phyloP scores from a whole-genome alignment of 2,888 invertebrate species.

The Drosophila putrida region DNA sequence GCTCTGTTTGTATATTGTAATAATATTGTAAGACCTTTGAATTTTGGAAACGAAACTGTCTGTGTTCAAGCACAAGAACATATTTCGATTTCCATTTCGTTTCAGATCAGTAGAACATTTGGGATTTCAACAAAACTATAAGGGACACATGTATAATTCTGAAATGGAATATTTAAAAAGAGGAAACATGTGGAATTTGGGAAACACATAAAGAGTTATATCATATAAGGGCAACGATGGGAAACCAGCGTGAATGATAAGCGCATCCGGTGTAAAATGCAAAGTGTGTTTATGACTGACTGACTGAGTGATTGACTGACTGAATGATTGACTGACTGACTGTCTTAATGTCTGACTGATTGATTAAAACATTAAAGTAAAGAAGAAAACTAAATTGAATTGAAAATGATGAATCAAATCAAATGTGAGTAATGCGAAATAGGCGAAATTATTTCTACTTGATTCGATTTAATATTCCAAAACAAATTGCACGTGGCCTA shows the following conservation, averaged over 20 bases:
- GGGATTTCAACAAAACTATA: neutral
- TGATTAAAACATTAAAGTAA: neutral
- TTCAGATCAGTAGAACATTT: neutral
- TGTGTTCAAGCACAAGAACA: neutral
- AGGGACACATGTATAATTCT: neutral
- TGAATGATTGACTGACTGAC: constrained; percentile 2
- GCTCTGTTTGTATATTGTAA: neutral
- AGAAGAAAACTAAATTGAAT: neutral
- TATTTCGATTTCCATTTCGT: neutral
- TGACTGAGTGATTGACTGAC: constrained; percentile 5
- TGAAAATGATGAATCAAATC: constrained; percentile 3
- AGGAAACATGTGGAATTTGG: neutral
- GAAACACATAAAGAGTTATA: constrained; percentile 4
- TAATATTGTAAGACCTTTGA: neutral
- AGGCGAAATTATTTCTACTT: neutral
- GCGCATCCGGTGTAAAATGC: constrained; percentile 15
- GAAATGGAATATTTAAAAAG: neutral
- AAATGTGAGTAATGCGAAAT: constrained; percentile 1
- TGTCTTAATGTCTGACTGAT: neutral
- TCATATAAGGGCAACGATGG: constrained; percentile 6
- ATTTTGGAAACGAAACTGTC: too few species aligned
- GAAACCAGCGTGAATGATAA: neutral
- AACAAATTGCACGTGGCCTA: constrained; percentile 31
- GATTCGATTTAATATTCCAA: neutral
- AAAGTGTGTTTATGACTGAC: constrained; percentile 8